Percentiles rank a stretch among this genome's conserved stretches.
These are phyloP conservation scores for Anarhynchus alexandrinus DNA, from an alignment of 2,113 vertebrate species.

Conservation along the genomic window DNA sequence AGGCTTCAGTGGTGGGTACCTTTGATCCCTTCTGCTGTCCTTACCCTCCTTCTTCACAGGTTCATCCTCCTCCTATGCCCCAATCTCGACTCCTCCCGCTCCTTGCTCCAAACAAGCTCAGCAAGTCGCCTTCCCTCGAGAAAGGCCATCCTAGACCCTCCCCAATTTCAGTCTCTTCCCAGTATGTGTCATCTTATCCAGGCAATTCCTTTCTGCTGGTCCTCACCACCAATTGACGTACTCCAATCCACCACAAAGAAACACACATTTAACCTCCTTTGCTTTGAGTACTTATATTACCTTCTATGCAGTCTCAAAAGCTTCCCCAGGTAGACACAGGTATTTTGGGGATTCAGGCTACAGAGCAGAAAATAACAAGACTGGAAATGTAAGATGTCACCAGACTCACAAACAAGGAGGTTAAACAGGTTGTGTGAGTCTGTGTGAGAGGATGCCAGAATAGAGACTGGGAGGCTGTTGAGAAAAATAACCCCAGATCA, in stretches of 20 bases:
- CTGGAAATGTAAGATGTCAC: neutral
- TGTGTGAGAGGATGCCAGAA: neutral
- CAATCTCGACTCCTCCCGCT: neutral
- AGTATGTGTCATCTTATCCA: neutral
- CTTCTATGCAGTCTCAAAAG: neutral
- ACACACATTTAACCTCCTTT: neutral
- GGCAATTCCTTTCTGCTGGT: neutral
- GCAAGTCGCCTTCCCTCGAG: neutral
- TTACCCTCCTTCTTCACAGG: neutral
- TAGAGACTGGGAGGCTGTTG: neutral
- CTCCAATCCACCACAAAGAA: neutral
- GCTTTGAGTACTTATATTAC: neutral
- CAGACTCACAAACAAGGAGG: neutral
- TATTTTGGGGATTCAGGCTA: neutral
- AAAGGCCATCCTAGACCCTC: neutral
- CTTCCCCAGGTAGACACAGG: neutral
- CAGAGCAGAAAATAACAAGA: neutral
- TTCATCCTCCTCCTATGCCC: neutral
- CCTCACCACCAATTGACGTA: neutral
- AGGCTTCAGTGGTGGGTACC: neutral
- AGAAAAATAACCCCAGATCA: neutral
- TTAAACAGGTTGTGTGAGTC: neutral
- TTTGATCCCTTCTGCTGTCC: neutral
- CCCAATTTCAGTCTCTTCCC: neutral
- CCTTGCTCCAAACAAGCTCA: neutral